Base-by-base conservation (phyloP, 2,113 vertebrate genomes). In the Boulengeromyrus knoepffleri region DNA sequence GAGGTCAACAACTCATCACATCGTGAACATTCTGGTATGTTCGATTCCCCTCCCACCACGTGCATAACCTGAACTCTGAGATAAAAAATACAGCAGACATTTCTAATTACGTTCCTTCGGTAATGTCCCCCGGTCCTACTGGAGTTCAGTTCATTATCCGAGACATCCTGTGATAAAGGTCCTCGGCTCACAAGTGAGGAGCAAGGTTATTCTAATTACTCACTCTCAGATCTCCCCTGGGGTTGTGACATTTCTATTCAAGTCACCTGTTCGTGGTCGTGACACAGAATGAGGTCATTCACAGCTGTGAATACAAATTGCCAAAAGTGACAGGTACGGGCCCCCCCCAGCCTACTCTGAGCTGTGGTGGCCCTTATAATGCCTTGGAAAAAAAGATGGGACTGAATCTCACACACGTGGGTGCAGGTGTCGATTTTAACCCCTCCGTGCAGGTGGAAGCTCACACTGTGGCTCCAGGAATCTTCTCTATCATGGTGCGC, bases 211-310 rank as follows among this genome's bases (percentile, higher is more conserved):
- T 85, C 89, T 85, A 89, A 89, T 89, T 85, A 85, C 52, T 50
- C 77, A 13, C 52, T 42, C 53, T 62, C 21, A 36, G 13, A 15
- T 89, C 89, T 21, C 89, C 89, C 77, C 52, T 10, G 80, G 84
- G 80, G 89, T 62, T 85, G 89, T 89, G 89, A 89, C 89, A 89
- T 89, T 89, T 89, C 89, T 53, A 62, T 62, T 84, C 77, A 46
- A 85, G 89, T 89, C 52, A 89, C 88, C 88, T 89, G 77, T 83
- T 66, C 53, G 77, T 42, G 42, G 89, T 21, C 80, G 1, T 47
- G 50, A 89, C 39, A 27, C 77, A 10, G 36, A 62, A 46, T 58
- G 19, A 46, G 77, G 47, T 46, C 52, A 85, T 62, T 85, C 56
- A 85, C 52, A 62, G 89, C 12, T 19, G 50, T 85, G 89, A 49